These are phyloP conservation scores for Takifugu bimaculatus DNA, from an alignment of 2,113 vertebrate genomes.

Conservation along the genomic window DNA sequence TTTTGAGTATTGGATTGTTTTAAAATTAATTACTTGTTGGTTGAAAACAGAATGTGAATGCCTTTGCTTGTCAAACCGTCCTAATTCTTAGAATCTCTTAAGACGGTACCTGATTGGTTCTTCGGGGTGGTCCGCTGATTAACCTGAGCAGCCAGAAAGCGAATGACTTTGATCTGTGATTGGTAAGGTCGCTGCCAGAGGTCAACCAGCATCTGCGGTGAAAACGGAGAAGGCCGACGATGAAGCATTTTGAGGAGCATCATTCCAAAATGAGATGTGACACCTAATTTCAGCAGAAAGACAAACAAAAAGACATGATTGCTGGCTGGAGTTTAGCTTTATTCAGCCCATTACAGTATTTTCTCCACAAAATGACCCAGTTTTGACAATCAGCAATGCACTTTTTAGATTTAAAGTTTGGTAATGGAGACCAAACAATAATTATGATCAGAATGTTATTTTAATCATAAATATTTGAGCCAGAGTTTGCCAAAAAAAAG, in stretches of 20 bases:
- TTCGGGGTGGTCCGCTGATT: conserved; percentile 62
- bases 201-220: conserved; percentile 43
- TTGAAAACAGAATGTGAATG: neutral
- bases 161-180: conserved; percentile 55
- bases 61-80: neutral
- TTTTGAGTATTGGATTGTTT: too few species aligned
- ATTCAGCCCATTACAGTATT: conserved; percentile 11
- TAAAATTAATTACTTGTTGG: neutral
- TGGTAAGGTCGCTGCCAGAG: conserved; percentile 52
- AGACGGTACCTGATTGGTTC: conserved; percentile 60
- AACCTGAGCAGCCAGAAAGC: conserved; percentile 46
- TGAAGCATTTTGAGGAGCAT: conserved; percentile 51
- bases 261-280: conserved; percentile 51
- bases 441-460: neutral
- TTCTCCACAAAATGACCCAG: neutral
- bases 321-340: conserved; percentile 15
- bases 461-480: neutral
- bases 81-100: conserved; percentile 46
- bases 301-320: conserved; percentile 19
- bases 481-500: too few species aligned
- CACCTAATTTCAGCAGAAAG: conserved; percentile 35
- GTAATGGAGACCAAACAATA: too few species aligned
- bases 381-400: neutral
- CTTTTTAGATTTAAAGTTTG: neutral
- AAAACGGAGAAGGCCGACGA: conserved; percentile 40